These are phyloP conservation scores for Scaptodrosophila lebanonensis DNA, from an alignment of 1,140 invertebrate genomes.

Conservation along the genomic window DNA sequence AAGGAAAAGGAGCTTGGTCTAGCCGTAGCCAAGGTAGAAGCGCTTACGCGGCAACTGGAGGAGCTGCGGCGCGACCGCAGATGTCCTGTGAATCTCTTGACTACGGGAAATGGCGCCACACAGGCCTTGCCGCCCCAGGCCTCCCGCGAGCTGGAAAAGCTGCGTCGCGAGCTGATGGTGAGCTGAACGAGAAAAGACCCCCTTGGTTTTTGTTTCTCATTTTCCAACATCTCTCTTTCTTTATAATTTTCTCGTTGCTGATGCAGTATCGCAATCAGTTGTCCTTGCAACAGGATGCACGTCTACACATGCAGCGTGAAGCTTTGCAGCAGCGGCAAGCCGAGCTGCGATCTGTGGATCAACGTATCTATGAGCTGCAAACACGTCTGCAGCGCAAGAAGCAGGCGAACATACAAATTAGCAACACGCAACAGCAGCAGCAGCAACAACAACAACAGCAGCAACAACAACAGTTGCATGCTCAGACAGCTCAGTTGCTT, in stretches of 20 bases:
- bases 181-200: conserved; percentile 66
- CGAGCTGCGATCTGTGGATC: conserved; percentile 93
- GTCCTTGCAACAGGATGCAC: conserved; percentile 94
- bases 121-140: conserved; percentile 83
- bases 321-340: conserved; percentile 90
- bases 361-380: conserved; percentile 94
- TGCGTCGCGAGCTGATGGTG: conserved; percentile 93
- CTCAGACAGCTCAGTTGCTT: conserved; percentile 28
- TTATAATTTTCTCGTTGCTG: too few relatives aligned
- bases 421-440: conserved; percentile 55
- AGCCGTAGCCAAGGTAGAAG: conserved; percentile 96
- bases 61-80: conserved; percentile 86
- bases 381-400: conserved; percentile 92
- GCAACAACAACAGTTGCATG: conserved; percentile 37
- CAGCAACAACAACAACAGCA: conserved; percentile 53
- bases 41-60: conserved; percentile 94
- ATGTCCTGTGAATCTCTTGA: conserved; percentile 70
- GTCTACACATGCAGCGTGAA: conserved; percentile 90
- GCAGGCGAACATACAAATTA: conserved; percentile 82
- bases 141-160: conserved; percentile 92
- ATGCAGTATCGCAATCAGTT: conserved; percentile 96
- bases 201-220: conserved; percentile 4
- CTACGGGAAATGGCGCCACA: conserved; percentile 56
- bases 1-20: conserved; percentile 97
- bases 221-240: conserved; percentile 12